Base-by-base conservation (phyloP, 1,140 invertebrate genomes). In the Pteromalus puparum region DNA sequence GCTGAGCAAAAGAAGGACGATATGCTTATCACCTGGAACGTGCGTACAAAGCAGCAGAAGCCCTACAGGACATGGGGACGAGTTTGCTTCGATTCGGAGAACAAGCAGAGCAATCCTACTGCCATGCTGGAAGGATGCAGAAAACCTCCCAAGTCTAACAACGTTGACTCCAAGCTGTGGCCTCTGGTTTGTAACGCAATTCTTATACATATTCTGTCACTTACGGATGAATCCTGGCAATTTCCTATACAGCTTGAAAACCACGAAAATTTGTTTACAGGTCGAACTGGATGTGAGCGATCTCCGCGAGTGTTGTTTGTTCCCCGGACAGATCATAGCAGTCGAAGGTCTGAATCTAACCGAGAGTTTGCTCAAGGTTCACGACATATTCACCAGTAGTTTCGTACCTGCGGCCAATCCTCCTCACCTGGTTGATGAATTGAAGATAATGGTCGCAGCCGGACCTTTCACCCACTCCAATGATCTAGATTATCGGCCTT, bases 271-370 rank as follows among this genome's bases (percentile, higher is more conserved):
- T 42, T 42, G 38, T 42, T 24, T 78, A 18, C 28, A 86, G 92
- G 92, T 72, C 88, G 92, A 88, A 90, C 86, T 97, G 13, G 95
- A 96, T 89, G 92, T 97, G 6, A 94, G 91, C 38, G 94, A 95
- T 80, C 87, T 97, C 12, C 93, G 94, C 48, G 94, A 96, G 68
- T 97, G 95, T 88, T 96, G 96, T 0, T 90, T 98, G 15, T 98
- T 97, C 90, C 96, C 97, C 5, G 97, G 97, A 1, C 97, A 98
- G 94, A 95, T 98, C 28, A 94, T 97, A 13, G 95, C 96, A 2
- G 94, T 97, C 48, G 94, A 95, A 70, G 97, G 97, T 1, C 92
- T 94, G 1, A 97, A 97, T 91, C 94, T 94, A 2, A 94, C 95
- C 5, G 96, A 96, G 0, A 95, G 95, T 86, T 94, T 92, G 30